A percentile compares a stretch with the other conserved stretches of the same genome.
These are phyloP conservation scores for Syrista parreyssii DNA, from an alignment of 2,888 invertebrate species.

Conservation along the genomic window DNA sequence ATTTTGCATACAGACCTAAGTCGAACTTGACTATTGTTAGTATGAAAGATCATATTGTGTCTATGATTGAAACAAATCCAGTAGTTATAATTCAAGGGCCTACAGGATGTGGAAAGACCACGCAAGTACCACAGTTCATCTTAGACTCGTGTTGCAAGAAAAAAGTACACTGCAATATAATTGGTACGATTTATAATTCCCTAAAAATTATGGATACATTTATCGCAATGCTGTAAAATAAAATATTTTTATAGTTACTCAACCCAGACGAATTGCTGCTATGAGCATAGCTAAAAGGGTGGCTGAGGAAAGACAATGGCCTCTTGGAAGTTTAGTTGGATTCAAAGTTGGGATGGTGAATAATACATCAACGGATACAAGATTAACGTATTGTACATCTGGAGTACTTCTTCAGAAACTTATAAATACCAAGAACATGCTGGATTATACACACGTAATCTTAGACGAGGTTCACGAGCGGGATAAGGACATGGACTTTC, in stretches of 20 bases:
- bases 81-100: constrained; percentile 90
- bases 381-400: constrained; percentile 88
- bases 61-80: constrained; percentile 74
- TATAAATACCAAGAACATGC: constrained; percentile 76
- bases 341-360: constrained; percentile 86
- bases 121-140: constrained; percentile 92
- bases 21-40: constrained; percentile 50
- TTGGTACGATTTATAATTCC: constrained; percentile 56
- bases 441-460: constrained; percentile 87
- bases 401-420: constrained; percentile 87
- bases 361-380: constrained; percentile 73
- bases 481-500: constrained; percentile 91
- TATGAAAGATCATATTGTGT: constrained; percentile 72
- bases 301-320: constrained; percentile 85
- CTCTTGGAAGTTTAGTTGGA: constrained; percentile 84
- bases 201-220: background rate
- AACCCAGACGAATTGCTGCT: constrained; percentile 94
- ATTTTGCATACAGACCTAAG: constrained; percentile 51
- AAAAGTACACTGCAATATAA: constrained; percentile 81
- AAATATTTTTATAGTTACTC: constrained; percentile 74
- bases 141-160: constrained; percentile 79
- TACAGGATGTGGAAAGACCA: constrained; percentile 96
- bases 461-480: constrained; percentile 96
- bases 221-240: background rate
- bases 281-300: constrained; percentile 89